Base-by-base conservation (phyloP, 1,140 invertebrate genomes). In the Nasonia giraulti region DNA sequence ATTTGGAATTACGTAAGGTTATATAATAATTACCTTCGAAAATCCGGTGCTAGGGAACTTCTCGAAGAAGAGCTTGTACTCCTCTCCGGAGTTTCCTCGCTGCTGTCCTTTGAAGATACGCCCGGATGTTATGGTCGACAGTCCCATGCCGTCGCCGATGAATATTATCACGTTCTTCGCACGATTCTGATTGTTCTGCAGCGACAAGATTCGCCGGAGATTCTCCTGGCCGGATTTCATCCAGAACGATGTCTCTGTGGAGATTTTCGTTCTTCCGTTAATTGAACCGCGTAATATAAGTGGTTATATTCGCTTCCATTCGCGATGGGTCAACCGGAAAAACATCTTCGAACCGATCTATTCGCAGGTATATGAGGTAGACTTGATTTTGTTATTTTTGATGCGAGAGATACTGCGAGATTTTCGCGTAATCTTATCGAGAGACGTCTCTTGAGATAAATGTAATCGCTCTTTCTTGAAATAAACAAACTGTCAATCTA, bases 101-200 rank as follows among this genome's bases (percentile, higher is more conserved):
- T 91, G 88, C 87, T 96, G 95, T 68, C 94, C 94, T 86, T 95
- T 93, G 82, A 92, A 94, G 71, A 95, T 95, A 75, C 96, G 89
- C 2, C 94, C 94, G 0, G 96, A 94, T 5, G 96, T 96, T 76
- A 96, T 90, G 0, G 95, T 96, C 0, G 95, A 92, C 14, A 96
- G 88, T 47, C 96, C 95, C 96, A 97, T 96, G 0, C 96, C 96
- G 89, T 96, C 96, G 0, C 96, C 96, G 44, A 96, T 91, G 86
- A 96, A 96, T 2, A 96, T 87, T 77, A 96, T 95, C 5, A 96
- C 93, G 87, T 96, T 96, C 89, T 95, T 96, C 0, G 96, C 96
- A 12, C 85, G 88, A n/a, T 90, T 92, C 10, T 92, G 92, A 20
- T 94, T 94, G 20, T 92, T 91, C 82, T 90, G 89, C n/a, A 90